Percentiles rank a stretch among this genome's conserved stretches.
phyloP scores from a whole-genome alignment of 2,113 vertebrate species.

The Hylia prasina region DNA sequence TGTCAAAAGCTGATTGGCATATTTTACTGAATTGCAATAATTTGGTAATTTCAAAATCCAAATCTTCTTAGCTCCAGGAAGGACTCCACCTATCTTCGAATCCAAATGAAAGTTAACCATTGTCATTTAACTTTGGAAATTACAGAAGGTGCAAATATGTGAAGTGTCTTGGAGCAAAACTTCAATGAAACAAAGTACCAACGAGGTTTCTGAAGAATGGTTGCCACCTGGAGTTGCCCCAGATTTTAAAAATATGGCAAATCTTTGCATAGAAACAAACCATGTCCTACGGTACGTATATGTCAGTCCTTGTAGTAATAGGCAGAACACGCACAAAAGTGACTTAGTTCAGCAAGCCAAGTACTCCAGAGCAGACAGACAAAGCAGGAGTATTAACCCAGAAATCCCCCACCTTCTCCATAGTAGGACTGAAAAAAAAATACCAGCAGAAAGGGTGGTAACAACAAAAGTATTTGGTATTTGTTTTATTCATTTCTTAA shows the following conservation, averaged over 20 bases:
- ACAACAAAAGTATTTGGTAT: not conserved
- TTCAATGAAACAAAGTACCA: not conserved
- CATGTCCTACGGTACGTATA: not conserved
- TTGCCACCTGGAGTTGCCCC: not conserved
- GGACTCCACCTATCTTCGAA: not conserved
- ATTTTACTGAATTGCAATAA: not conserved
- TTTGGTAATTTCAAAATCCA: conserved; percentile 24
- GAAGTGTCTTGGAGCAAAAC: conserved; percentile 1
- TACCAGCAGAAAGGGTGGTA: not conserved
- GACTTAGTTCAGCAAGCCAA: not conserved
- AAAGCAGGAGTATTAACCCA: not conserved
- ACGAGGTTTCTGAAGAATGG: not conserved
- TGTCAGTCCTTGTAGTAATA: not conserved
- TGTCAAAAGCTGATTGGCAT: conserved; percentile 7
- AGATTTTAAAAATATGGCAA: not conserved
- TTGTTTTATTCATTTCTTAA: not conserved
- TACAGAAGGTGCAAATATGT: not conserved
- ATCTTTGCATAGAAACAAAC: not conserved
- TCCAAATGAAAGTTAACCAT: not conserved
- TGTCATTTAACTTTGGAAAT: not conserved
- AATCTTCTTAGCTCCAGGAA: not conserved
- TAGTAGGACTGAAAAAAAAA: not conserved
- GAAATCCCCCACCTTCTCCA: not conserved
- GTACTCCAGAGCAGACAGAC: not conserved
- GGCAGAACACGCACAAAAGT: not conserved